Evolutionary conservation across 2,888 invertebrate species (phyloP), one percentile per base, ranked within the genome.

Genomic region (Campoplex capitator): DNA sequence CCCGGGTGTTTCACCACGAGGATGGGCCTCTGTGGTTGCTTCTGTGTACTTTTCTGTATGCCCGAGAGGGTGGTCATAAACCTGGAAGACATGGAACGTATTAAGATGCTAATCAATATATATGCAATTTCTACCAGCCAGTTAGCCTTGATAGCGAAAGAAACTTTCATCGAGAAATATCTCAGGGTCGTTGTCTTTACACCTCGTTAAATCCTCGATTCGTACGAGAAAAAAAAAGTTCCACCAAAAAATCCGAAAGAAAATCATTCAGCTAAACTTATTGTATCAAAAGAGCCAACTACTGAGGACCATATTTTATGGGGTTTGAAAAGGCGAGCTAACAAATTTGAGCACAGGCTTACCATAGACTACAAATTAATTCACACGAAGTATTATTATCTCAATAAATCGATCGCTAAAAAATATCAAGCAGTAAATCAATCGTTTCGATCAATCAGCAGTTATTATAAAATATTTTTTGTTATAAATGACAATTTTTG

Each of bases 101-200:
- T 86, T 86, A 86, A 88, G 84, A 88, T 88, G 84, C 80, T 85
- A 88, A 88, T 88, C 88, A 88, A 88, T 88, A 85, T 88, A 82
- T 77, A 83, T 79, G 86, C 86, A 76, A 88, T 86, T 83, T 86
- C 82, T 83, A 74, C 62, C 42, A 85, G 77, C 83, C 81, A 67
- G 85, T 85, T 88, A 32, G 70, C 85, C 88, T 88, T 86, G 81
- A 81, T 81, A 62, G 70, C 78, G 82, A 75, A 38, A 58, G 48
- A 78, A 83, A 83, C 77, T 86, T 83, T 75, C 79, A 83, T 78
- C 82, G 83, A 45, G 65, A 56, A 23, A 77, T 73, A 16, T 62
- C 45, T 51, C 79, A 75, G 83, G 79, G 78, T 83, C 73, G 77
- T 78, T 54, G 62, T 82, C 67, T 56, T 82, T 65, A 13, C 45